These are phyloP conservation scores for Agrotis exclamationis DNA, from an alignment of 2,888 invertebrate species.

Conservation along the genomic window DNA sequence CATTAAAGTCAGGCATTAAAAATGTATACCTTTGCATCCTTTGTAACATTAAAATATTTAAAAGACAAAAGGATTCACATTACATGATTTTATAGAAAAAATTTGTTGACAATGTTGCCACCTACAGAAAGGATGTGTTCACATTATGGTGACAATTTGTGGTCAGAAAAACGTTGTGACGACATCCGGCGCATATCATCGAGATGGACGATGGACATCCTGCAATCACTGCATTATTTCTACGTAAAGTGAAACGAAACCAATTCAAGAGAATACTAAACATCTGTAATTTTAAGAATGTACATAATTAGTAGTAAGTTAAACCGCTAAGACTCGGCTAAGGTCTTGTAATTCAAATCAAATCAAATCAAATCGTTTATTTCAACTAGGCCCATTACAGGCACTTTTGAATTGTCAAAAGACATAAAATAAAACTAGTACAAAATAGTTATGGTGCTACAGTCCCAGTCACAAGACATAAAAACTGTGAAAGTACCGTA, in stretches of 20 bases:
- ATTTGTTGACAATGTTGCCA: conserved; percentile 5
- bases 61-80: conserved; percentile 5
- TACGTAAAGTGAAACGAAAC: conserved; percentile 17
- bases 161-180: conserved; percentile 59
- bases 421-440: too few relatives aligned
- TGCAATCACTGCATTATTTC: conserved; percentile 41
- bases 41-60: conserved; percentile 7
- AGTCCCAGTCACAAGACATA: too few relatives aligned
- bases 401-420: too few relatives aligned
- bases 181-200: conserved; percentile 58
- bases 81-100: conserved; percentile 22
- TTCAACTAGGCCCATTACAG: too few relatives aligned
- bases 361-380: too few relatives aligned
- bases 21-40: too few relatives aligned
- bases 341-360: too few relatives aligned
- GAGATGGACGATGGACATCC: conserved; percentile 62
- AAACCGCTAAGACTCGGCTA: too few relatives aligned
- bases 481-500: too few relatives aligned
- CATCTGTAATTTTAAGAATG: not conserved
- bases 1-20: too few relatives aligned
- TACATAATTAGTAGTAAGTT: not conserved
- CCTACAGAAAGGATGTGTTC: conserved; percentile 30
- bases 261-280: not conserved
- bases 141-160: conserved; percentile 52
- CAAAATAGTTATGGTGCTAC: too few relatives aligned